Evolutionary conservation across 2,113 vertebrate genomes (phyloP).

Genomic region (Saimiri boliviensis): DNA sequence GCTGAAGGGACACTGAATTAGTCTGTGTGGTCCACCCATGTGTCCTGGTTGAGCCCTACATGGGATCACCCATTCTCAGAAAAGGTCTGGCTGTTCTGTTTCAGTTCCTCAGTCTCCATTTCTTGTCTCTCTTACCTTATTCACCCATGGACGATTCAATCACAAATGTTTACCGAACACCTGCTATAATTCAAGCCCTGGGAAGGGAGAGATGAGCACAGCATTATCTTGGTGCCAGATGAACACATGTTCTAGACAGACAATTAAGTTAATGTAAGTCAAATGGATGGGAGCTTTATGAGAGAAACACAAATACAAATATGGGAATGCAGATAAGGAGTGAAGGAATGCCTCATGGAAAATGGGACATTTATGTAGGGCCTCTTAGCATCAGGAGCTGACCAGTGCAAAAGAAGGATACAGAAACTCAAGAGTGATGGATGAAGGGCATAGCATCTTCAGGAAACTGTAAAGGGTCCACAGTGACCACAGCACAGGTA

Average conservation of each 20-base stretch:
- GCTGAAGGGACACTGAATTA: neutral
- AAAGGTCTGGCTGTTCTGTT: conserved; percentile 3
- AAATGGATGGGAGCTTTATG: neutral
- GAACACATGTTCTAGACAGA: conserved; percentile 22
- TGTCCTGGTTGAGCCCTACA: neutral
- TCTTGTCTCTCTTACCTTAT: neutral
- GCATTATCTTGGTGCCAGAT: neutral
- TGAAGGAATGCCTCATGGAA: neutral
- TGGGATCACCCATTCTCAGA: neutral
- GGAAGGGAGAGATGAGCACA: neutral
- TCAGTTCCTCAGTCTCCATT: neutral
- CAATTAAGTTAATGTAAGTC: conserved; percentile 29
- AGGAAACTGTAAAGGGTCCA: neutral
- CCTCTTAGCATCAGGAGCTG: neutral
- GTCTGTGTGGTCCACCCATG: neutral
- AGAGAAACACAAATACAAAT: conserved; percentile 4
- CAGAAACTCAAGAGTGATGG: neutral
- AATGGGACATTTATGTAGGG: neutral
- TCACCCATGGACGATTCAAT: neutral
- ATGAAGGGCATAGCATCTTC: neutral
- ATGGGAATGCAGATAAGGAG: neutral
- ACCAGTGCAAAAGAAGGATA: neutral
- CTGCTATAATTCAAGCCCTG: conserved; percentile 19
- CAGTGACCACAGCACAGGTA: neutral
- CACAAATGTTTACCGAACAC: conserved; percentile 29